Conservation (phyloP, 2,888 invertebrate genomes). For the Phalera bucephala region DNA sequence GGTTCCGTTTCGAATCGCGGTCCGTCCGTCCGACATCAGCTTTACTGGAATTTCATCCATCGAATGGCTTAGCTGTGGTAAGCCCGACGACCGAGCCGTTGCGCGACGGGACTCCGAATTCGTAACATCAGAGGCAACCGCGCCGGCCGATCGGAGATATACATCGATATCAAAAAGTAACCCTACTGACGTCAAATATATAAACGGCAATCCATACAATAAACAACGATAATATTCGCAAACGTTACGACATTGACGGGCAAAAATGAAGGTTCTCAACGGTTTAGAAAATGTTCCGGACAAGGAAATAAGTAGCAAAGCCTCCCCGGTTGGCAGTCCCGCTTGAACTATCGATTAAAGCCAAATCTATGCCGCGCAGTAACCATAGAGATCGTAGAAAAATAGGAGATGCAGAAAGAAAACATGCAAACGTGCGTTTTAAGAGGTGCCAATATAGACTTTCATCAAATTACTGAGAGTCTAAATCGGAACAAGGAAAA, state of each 20-base stretch:
- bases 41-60: constrained; percentile 82
- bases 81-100: constrained; percentile 64
- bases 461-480: constrained; percentile 51
- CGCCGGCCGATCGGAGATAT: constrained; percentile 60
- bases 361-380: constrained; percentile 83
- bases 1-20: constrained; percentile 68
- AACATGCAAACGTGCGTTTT: constrained; percentile 74
- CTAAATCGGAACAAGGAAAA: constrained; percentile 51
- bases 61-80: constrained; percentile 75
- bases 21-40: constrained; percentile 79
- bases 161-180: constrained; percentile 54
- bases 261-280: constrained; percentile 46
- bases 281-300: constrained; percentile 47
- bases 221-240: constrained; percentile 63
- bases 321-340: constrained; percentile 65
- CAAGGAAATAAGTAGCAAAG: constrained; percentile 57
- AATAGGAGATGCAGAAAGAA: constrained; percentile 72
- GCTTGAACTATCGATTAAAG: constrained; percentile 72
- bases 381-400: constrained; percentile 83
- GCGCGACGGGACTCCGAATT: constrained; percentile 67
- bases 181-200: constrained; percentile 54
- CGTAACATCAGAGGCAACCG: constrained; percentile 60
- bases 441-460: constrained; percentile 56
- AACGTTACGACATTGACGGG: constrained; percentile 72
- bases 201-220: constrained; percentile 59